Conservation (phyloP, 2,113 vertebrate genomes). For the Archilochus colubris region DNA sequence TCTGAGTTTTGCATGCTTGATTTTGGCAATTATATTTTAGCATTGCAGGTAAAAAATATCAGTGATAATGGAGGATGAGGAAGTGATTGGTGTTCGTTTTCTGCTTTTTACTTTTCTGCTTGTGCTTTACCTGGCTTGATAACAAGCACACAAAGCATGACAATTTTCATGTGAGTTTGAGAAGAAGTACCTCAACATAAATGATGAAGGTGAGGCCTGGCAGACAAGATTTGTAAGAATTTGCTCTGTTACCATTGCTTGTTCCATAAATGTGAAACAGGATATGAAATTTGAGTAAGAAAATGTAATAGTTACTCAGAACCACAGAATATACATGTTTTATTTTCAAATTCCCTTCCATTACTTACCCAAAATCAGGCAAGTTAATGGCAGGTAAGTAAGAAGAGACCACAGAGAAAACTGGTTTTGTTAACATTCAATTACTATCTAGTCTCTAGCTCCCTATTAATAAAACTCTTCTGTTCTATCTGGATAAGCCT, state of each 20-base stretch:
- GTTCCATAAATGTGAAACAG: background rate
- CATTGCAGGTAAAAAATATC: background rate
- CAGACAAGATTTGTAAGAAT: background rate
- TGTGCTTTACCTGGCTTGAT: background rate
- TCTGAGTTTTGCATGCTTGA: background rate
- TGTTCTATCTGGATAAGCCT: background rate
- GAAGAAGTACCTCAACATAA: background rate
- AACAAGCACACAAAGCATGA: background rate
- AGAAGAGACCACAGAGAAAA: slow-evolving; percentile 4
- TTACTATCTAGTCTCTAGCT: background rate
- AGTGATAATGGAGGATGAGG: background rate
- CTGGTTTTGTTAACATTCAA: background rate
- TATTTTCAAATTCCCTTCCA: background rate
- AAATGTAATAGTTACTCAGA: background rate
- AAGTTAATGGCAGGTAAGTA: background rate
- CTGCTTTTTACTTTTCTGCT: background rate
- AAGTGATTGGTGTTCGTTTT: background rate
- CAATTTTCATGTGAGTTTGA: background rate
- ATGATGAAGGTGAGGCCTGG: background rate
- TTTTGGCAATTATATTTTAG: background rate
- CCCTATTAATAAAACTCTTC: background rate
- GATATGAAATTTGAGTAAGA: background rate
- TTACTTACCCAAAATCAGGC: background rate
- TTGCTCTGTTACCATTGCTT: background rate
- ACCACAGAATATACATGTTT: background rate